phyloP scores from a whole-genome alignment of 2,888 invertebrate species.

The Drosophila testacea region DNA sequence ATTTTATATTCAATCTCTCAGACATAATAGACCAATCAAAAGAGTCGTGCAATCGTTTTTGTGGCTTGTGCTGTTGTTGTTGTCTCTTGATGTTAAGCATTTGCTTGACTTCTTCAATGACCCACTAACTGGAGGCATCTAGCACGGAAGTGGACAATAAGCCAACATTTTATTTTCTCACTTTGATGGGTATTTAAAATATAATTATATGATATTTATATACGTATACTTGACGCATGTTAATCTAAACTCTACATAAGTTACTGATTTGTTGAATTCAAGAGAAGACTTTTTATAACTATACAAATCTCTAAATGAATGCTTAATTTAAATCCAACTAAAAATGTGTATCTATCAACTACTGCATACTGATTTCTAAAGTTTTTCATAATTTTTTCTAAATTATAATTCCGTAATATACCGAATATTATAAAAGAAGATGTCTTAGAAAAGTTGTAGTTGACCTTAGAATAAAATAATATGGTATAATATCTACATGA shows the following conservation, averaged over 20 bases:
- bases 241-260: too few relatives aligned
- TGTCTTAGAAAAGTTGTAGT: too few relatives aligned
- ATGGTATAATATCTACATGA: background rate
- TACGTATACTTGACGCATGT: background rate
- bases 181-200: constrained; percentile 20
- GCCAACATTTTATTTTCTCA: constrained; percentile 13
- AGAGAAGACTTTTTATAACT: too few relatives aligned
- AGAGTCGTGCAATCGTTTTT: constrained; percentile 39
- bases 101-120: constrained; percentile 56
- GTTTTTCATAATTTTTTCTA: too few relatives aligned
- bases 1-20: constrained; percentile 28
- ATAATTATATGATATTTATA: constrained; percentile 16
- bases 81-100: constrained; percentile 21
- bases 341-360: too few relatives aligned
- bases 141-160: constrained; percentile 36
- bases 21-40: constrained; percentile 58
- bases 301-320: too few relatives aligned
- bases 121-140: constrained; percentile 54
- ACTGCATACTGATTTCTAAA: too few relatives aligned
- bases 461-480: too few relatives aligned
- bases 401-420: too few relatives aligned
- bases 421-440: too few relatives aligned
- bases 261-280: too few relatives aligned
- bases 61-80: constrained; percentile 7
- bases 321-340: too few relatives aligned